Conservation (phyloP, 2,888 invertebrate genomes). For the Amaurobius ferox region DNA sequence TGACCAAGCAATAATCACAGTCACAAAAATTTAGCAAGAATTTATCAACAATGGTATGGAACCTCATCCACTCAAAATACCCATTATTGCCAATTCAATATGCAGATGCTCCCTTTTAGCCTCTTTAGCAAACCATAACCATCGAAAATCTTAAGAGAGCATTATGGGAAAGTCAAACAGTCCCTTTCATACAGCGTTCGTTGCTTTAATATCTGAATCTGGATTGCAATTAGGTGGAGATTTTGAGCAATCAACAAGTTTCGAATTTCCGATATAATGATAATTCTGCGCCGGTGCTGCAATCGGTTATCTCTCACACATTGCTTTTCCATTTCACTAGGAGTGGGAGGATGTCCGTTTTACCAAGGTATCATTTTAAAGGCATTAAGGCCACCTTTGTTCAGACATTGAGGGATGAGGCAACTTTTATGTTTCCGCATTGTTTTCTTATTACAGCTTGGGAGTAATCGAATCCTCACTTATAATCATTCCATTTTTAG, state of each 20-base stretch:
- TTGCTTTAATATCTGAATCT: conserved; percentile 53
- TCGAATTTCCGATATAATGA: conserved; percentile 68
- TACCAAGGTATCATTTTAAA: conserved; percentile 43
- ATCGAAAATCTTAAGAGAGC: conserved; percentile 48
- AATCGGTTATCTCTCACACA: conserved; percentile 20
- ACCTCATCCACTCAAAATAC: neutral
- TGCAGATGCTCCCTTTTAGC: conserved; percentile 15
- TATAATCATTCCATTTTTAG: too few relatives aligned
- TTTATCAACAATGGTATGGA: too few relatives aligned
- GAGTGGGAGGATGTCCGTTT: conserved; percentile 30
- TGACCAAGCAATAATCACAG: too few relatives aligned
- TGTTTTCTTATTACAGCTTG: too few relatives aligned
- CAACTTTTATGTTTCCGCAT: too few relatives aligned
- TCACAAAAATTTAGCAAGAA: too few relatives aligned
- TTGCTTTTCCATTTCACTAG: conserved; percentile 10
- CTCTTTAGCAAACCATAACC: conserved; percentile 37
- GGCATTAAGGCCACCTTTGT: too few relatives aligned
- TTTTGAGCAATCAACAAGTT: conserved; percentile 62
- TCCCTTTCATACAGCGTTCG: conserved; percentile 11
- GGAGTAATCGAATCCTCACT: too few relatives aligned
- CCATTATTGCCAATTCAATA: conserved; percentile 16
- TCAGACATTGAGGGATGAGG: too few relatives aligned
- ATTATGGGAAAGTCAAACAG: conserved; percentile 46
- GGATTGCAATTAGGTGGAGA: conserved; percentile 53
- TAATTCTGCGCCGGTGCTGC: conserved; percentile 33